Evolutionary conservation across 2,113 vertebrate genomes (phyloP), one percentile per base, ranked within the genome.

Genomic region (Phocoena sinus): DNA sequence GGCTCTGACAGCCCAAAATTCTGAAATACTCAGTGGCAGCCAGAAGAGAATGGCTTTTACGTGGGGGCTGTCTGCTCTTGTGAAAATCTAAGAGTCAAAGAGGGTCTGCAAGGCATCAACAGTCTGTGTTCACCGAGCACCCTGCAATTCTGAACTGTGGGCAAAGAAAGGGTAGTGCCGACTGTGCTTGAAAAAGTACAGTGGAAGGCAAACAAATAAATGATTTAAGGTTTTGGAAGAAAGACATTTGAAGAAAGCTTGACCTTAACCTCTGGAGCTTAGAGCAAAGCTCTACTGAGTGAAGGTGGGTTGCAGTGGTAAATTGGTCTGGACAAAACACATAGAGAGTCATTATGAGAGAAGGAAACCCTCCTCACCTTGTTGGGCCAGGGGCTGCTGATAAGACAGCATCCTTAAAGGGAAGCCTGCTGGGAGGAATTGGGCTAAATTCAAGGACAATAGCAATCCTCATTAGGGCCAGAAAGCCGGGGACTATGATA

Each of bases 121-220:
- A 67, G 77, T 73, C 80, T 77, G 44, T 84, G 89, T 84, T 95
- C 68, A 58, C 4, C 13, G 41, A 97, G 97, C 74, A 60, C 71
- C 97, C 93, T 98, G 97, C 79, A 97, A 96, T 98, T 98, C 93
- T 86, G 71, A 97, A 97, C 85, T 91, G 68, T 98, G 79, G 97
- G 92, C 93, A n/a, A 97, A 73, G 80, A 97, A 85, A 97, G 96
- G 94, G 97, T 94, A 97, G 94, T 97, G 96, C 98, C 97, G 97
- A 98, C 97, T 33, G 96, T 95, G 97, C 97, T 97, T 92, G 76
- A 96, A 98, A 97, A 98, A 98, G 93, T 97, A 89, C 97, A 97
- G 96, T 50, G 62, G 97, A 98, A 98, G 88, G 96, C 96, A 98
- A 98, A 98, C 96, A 98, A 98, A 98, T 91, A 93, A 96, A 98